Conservation (phyloP, 2,113 vertebrate species). For the Corythornis vintsioides region DNA sequence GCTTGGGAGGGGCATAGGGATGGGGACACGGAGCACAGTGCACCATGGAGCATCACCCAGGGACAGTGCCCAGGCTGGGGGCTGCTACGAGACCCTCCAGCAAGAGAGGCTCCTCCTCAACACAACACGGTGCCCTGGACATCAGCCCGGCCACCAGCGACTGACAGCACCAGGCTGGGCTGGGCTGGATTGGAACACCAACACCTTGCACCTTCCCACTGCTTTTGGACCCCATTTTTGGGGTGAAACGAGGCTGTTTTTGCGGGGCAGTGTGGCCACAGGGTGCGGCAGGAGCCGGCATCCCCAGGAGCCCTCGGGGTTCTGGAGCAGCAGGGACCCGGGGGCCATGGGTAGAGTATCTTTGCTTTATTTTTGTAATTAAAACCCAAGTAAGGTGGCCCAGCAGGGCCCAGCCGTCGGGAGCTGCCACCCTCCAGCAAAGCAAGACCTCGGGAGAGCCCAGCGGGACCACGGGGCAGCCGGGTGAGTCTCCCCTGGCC, state of each 20-base stretch:
- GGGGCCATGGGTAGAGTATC: background rate
- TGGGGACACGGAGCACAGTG: accelerated
- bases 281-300: background rate
- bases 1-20: background rate
- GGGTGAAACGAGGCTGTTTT: background rate
- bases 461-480: background rate
- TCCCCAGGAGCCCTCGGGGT: background rate
- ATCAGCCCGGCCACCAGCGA: accelerated
- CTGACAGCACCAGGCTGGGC: background rate
- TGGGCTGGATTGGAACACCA: background rate
- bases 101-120: background rate
- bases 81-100: background rate
- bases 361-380: constrained; percentile 20
- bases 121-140: background rate
- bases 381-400: constrained; percentile 29
- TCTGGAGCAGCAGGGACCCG: background rate
- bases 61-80: background rate
- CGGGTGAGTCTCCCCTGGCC: constrained; percentile 2
- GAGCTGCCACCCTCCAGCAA: constrained; percentile 20
- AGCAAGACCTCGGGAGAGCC: background rate
- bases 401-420: background rate
- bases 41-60: background rate
- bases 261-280: background rate
- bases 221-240: background rate
- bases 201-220: background rate